A percentile compares a stretch with the other conserved stretches of the same genome.
Conservation (phyloP, 2,113 vertebrate species). For the Marmota monax region DNA sequence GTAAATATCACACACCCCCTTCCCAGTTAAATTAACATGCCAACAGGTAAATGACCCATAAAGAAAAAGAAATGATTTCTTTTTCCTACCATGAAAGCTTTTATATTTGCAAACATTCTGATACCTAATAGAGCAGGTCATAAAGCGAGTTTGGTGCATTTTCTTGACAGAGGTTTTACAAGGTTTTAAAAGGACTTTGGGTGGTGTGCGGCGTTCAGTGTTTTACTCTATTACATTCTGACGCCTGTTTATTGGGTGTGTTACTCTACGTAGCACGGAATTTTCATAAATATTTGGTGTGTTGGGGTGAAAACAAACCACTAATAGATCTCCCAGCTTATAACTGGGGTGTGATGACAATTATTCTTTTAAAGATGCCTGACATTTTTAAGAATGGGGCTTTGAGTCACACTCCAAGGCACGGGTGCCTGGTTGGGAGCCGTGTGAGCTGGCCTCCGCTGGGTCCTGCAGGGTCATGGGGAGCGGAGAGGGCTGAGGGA, state of each 20-base stretch:
- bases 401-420: neutral
- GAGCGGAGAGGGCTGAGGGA: neutral
- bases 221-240: neutral
- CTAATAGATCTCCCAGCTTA: neutral
- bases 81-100: neutral
- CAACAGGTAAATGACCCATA: constrained; percentile 67
- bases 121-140: neutral
- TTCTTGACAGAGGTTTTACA: neutral
- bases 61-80: constrained; percentile 64
- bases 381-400: neutral
- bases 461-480: too few relatives aligned
- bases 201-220: fast-evolving
- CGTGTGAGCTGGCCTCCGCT: neutral
- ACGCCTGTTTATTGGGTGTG: neutral
- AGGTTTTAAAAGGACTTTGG: neutral
- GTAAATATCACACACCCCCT: constrained; percentile 50
- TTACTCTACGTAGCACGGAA: fast-evolving
- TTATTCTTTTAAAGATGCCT: neutral
- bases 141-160: neutral
- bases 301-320: too few relatives aligned
- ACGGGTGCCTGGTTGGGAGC: too few relatives aligned
- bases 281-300: neutral
- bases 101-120: constrained; percentile 53
- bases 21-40: constrained; percentile 29
- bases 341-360: neutral